Base-by-base conservation (phyloP, 2,888 invertebrate species). In the Coenonympha arcania region DNA sequence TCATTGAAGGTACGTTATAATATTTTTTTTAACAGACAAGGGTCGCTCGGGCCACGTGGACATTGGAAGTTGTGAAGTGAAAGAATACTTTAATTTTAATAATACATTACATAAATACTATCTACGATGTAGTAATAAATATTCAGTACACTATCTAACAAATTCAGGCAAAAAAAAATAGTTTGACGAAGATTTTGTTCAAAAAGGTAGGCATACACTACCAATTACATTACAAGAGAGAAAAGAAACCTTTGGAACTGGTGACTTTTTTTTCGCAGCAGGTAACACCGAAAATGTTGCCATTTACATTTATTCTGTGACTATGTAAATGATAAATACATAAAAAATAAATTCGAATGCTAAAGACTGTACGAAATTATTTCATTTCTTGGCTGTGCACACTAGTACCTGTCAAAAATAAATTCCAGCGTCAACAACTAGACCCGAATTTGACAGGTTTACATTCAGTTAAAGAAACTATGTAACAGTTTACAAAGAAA, bases 1-100 rank as follows among this genome's bases (percentile, higher is more conserved):
- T 77, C 72, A 73, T 69, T 78, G 77, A 78, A 71, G 73, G 71
- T 73, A 76, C 68, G 71, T 66, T 71, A 70, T 65, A 70, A 62
- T 69, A 73, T 75, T 73, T 76, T 62, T 72, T 68, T 72, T 78
- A 85, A 84, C 83, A 84, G 79, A 74, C 65, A 63, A 59, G 71
- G 71, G 55, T 72, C 72, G 57, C 62, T 57, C 68, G 70, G 65
- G 62, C 59, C 76, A 71, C 75, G 75, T 65, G 72, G 71, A 73
- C 56, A 24, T 33, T 2, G 18, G 3, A 41, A n/a, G 8, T 3
- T 28, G 11, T 16, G 16, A 15, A 40, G 28, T 11, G 16, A 13
- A 6, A 22, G n/a, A 37, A n/a, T n/a, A n/a, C n/a, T n/a, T n/a
- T n/a, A n/a, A n/a, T n/a, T n/a, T n/a, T 13, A 37, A n/a, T n/a